Evolutionary conservation across 2,888 invertebrate species (phyloP), one percentile per base, ranked within the genome.

Genomic region (Allacma fusca): DNA sequence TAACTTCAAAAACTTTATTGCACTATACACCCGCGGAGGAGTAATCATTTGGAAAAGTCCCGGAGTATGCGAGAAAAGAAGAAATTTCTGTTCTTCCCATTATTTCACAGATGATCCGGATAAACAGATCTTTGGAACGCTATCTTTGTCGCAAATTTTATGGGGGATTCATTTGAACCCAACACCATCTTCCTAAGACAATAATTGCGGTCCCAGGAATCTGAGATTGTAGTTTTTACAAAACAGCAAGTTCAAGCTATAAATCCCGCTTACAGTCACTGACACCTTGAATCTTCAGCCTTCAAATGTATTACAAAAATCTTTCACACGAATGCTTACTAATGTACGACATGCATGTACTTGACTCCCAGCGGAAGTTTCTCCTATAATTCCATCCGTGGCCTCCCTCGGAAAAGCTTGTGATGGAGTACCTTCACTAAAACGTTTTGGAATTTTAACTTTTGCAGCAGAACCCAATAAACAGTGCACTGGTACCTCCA

Each of bases 191-290:
- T n/a, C n/a, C n/a, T n/a, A n/a, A n/a, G n/a, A n/a, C 76, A 62
- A 59, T 69, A 23, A 70, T 76, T 69, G 59, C 76, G 23, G 64
- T 43, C 50, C 70, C 70, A 76, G 40, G 70, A 44, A 65, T 76
- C n/a, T 26, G 29, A 28, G 62, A 64, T 19, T 29, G 40, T 64
- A 64, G 21, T 40, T 50, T 50, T 50, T n/a, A 50, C 50, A 13
- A 50, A 50, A n/a, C n/a, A n/a, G 50, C 50, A 50, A 50, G 50
- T 50, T 50, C 50, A 50, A 50, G 16, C 16, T 1, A 19, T 50
- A 50, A 50, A 50, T 16, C n/a, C 50, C 1, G 1, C 50, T 19
- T 50, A n/a, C 16, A 50, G 50, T 50, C 2, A 50, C 50, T 5
- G 16, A 50, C 4, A 50, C 16, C 19, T n/a, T 50, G 50, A 50